Evolutionary conservation across 2,888 invertebrate genomes (phyloP), one percentile per base, ranked within the genome.

Genomic region (Cephus pygmeus): DNA sequence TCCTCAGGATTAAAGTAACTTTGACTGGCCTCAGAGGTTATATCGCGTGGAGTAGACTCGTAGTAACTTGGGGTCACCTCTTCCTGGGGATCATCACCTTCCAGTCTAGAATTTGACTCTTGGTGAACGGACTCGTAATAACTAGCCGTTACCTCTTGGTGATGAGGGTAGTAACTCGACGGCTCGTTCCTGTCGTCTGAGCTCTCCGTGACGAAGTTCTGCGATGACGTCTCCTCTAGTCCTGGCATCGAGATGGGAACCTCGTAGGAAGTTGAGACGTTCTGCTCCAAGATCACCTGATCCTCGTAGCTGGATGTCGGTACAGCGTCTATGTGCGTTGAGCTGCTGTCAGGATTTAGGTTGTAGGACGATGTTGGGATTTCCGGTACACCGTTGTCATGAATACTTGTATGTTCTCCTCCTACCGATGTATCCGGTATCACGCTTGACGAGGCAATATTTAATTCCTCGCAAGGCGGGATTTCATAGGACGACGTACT

Each of bases 401-500:
- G 90, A 73, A 91, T 90, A 35, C 85, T 88, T 4, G 87, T 84
- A 34, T 90, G 91, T 68, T 91, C 91, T 6, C 85, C 84, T 0
- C 86, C 80, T 0, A 88, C 85, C 0, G 89, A 89, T 0, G 89
- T 90, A 69, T 90, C 90, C 1, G 90, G 87, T 75, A 89, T 90
- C 0, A 88, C 86, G 75, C 88, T 90, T 0, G 91, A 91, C 1
- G 90, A 89, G 0, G 89, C 90, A 23, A 91, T 91, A 69, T 91
- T 91, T 4, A 91, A 83, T 75, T 91, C 91, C 40, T 91, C 91
- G 76, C 91, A 91, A 1, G 91, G 90, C 6, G 91, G 89, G 11
- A 91, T 91, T 36, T 91, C 91, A 69, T 91, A 91, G 4, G 91
- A 91, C 0, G 91, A 91, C 0, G 91, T 91, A 79, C 91, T 91